These are phyloP conservation scores for Calyptommatus sinebrachiatus DNA, from an alignment of 2,113 vertebrate species.

Conservation along the genomic window DNA sequence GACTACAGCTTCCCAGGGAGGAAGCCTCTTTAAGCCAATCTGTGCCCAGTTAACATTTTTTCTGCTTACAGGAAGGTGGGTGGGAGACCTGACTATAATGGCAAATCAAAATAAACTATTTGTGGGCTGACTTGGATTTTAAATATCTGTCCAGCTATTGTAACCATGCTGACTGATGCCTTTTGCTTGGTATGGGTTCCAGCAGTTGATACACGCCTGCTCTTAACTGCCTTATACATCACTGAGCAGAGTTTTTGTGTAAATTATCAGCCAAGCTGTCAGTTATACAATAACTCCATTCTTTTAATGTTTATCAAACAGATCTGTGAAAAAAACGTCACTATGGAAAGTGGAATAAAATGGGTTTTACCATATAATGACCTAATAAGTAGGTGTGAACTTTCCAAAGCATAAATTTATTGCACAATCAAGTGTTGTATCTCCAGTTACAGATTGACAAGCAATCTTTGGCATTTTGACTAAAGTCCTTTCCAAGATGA, in stretches of 20 bases:
- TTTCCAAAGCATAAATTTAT: conserved; percentile 16
- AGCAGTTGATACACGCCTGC: neutral
- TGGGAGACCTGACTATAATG: neutral
- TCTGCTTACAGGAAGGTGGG: no score
- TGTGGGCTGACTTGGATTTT: neutral
- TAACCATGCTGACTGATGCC: neutral
- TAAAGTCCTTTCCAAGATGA: conserved; percentile 67
- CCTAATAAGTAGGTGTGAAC: conserved; percentile 59
- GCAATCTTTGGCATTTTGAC: conserved; percentile 32
- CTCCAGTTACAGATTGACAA: conserved; percentile 18
- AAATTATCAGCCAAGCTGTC: neutral
- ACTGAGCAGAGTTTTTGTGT: neutral
- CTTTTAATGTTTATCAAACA: conserved; percentile 29
- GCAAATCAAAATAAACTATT: neutral
- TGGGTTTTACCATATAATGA: neutral
- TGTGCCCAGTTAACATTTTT: no score
- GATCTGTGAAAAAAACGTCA: neutral
- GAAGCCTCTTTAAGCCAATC: no score
- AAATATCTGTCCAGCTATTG: neutral
- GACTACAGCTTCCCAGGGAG: no score
- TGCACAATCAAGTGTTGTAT: conserved; percentile 57
- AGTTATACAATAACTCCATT: conserved; percentile 27
- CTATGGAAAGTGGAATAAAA: neutral
- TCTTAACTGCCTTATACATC: neutral
- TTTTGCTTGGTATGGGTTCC: neutral